phyloP scores from a whole-genome alignment of 2,888 invertebrate species.

The Cyclophora punctaria region DNA sequence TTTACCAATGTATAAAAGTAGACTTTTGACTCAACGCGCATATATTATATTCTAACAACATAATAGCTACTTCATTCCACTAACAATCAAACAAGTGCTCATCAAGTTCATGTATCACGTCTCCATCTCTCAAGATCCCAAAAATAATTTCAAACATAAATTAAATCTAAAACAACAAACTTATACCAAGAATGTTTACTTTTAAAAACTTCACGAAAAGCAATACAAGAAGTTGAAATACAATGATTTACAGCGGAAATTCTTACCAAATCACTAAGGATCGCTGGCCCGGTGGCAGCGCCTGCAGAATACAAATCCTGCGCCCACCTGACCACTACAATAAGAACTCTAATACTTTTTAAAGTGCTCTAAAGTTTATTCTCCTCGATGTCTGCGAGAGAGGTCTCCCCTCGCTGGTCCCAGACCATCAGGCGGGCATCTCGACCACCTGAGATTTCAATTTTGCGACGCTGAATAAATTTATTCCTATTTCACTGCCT shows the following conservation, averaged over 20 bases:
- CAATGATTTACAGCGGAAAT: conserved; percentile 34
- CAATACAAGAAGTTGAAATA: conserved; percentile 19
- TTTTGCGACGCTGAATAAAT: conserved; percentile 65
- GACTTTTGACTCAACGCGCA: too few relatives aligned
- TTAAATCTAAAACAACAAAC: not conserved
- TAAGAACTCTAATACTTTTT: conserved; percentile 28
- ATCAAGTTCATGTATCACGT: too few relatives aligned
- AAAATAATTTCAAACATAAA: not conserved
- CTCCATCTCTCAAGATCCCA: too few relatives aligned
- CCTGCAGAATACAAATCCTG: conserved; percentile 59
- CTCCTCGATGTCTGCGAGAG: conserved; percentile 19
- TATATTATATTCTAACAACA: too few relatives aligned
- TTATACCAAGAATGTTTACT: not conserved
- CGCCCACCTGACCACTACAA: conserved; percentile 35
- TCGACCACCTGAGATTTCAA: conserved; percentile 71
- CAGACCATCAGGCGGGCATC: conserved; percentile 29
- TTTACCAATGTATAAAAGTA: too few relatives aligned
- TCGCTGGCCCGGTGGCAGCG: conserved; percentile 39
- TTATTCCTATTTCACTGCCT: conserved; percentile 53
- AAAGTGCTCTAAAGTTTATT: conserved; percentile 23
- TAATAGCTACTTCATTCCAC: too few relatives aligned
- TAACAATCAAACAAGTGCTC: too few relatives aligned
- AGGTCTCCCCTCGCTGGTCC: conserved; percentile 34
- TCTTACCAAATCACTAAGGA: conserved; percentile 50
- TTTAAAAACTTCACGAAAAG: conserved; percentile 7